Evolutionary conservation across 2,888 invertebrate genomes (phyloP), one percentile per base, ranked within the genome.

Genomic region (Tipula helvola): DNA sequence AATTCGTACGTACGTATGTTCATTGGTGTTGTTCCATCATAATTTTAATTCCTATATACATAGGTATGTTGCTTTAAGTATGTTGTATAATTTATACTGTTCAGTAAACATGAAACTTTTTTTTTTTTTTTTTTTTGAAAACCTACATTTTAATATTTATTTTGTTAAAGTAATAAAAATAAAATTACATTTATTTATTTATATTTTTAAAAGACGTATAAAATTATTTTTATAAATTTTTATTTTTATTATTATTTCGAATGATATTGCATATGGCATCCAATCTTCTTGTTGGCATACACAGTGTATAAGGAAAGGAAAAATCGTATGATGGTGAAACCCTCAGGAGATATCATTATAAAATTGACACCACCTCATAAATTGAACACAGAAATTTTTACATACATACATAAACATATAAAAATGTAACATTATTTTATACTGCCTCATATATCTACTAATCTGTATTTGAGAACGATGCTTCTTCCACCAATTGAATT

Each of bases 321-420:
- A 71, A 71, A 18, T 28, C 28, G 71, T 71, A 71, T 71, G 84
- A 84, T 39, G 84, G 41, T 36, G 39, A 84, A 84, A 84, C 84
- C 84, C 84, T 84, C 84, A 36, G 84, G 84, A 84, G 84, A 84
- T 84, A 84, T 84, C 84, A 41, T 84, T 84, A 84, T 84, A 84
- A 84, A 84, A 84, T 84, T 84, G 84, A 84, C 84, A 84, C 84
- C 84, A 84, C 39, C 84, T 41, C 84, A 84, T 84, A 84, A 84
- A 84, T 41, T 84, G 84, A 84, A 39, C 36, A 16, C 36, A 84
- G 84, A 84, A n/a, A 84, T 18, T 12, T 28, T 71, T 16, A 16
- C 4, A 42, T 44, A n/a, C 10, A 71, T 71, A 28, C 18, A 71
- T 28, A 28, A 10, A 71, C 10, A 10, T 57, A 16, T n/a, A 52